A percentile compares a stretch with the other conserved stretches of the same genome.
phyloP scores from a whole-genome alignment of 2,797 vertebrate species.

The Sylvilagus floridanus region DNA sequence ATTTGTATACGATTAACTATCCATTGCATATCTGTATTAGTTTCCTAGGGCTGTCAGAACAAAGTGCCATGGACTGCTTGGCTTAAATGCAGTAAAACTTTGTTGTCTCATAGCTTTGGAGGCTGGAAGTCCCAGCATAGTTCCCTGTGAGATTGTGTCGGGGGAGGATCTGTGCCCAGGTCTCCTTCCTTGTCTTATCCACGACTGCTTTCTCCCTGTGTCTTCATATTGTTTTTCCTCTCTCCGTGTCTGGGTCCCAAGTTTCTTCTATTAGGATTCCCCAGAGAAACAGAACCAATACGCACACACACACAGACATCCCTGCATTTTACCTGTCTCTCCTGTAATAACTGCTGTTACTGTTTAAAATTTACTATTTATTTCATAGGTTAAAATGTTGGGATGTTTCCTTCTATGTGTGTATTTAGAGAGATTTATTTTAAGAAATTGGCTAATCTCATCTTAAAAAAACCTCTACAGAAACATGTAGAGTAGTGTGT shows the following conservation, averaged over 20 bases:
- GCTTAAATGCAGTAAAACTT: not conserved
- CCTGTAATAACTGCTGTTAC: not conserved
- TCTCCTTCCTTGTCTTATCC: not conserved
- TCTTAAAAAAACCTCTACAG: not conserved
- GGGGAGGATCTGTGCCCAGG: not conserved
- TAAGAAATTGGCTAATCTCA: too few relatives aligned
- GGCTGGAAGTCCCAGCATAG: not conserved
- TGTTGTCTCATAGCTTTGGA: not conserved
- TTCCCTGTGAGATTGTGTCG: not conserved
- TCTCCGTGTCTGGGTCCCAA: not conserved
- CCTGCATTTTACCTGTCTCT: not conserved
- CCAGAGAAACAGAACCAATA: not conserved
- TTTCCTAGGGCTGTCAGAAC: not conserved
- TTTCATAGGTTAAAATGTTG: constrained; percentile 96
- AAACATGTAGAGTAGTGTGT: not conserved
- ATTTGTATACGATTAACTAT: not conserved
- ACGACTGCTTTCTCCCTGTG: not conserved
- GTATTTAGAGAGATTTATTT: not conserved
- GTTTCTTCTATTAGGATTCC: not conserved
- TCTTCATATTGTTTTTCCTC: not conserved
- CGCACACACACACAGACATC: not conserved
- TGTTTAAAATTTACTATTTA: constrained; percentile 89
- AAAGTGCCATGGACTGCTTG: not conserved
- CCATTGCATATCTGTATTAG: not conserved
- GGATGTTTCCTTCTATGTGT: constrained; percentile 85